Evolutionary conservation across 2,888 invertebrate genomes (phyloP).

Genomic region (Parnassius smintheus): DNA sequence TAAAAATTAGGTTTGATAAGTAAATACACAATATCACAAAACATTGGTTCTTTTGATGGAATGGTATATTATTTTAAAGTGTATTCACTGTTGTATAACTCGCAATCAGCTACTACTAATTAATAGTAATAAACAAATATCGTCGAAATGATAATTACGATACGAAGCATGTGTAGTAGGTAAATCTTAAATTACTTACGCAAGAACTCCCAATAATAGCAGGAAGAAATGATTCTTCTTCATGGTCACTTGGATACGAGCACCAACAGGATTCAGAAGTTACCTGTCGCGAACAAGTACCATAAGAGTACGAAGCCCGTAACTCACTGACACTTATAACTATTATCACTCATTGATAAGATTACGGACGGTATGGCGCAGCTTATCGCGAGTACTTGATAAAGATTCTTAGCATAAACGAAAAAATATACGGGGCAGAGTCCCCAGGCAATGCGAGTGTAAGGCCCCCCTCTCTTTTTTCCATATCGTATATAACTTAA

Average conservation of each 20-base stretch:
- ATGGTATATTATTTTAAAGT: no score
- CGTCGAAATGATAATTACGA: no score
- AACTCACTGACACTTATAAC: slow-evolving; percentile 80
- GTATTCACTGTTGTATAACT: no score
- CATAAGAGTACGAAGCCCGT: slow-evolving; percentile 63
- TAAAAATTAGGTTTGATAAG: no score
- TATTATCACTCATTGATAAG: slow-evolving; percentile 79
- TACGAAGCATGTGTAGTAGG: not conserved
- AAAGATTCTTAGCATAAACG: slow-evolving; percentile 62
- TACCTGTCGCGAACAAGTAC: slow-evolving; percentile 63
- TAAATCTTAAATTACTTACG: slow-evolving; percentile 56
- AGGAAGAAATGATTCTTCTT: slow-evolving; percentile 51
- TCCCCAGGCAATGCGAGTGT: no score
- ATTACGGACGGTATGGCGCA: slow-evolving; percentile 69
- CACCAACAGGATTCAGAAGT: slow-evolving; percentile 55
- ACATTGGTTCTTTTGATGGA: no score
- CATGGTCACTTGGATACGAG: slow-evolving; percentile 58
- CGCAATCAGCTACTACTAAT: no score
- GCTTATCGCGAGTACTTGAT: slow-evolving; percentile 76
- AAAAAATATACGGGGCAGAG: slow-evolving; percentile 51
- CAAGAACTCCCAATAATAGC: slow-evolving; percentile 53
- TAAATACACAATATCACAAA: no score
- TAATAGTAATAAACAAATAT: no score
- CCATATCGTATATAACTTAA: no score
- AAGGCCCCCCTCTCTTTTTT: no score